Conservation (phyloP, 2,797 vertebrate species). For the Dicrostonyx torquatus region DNA sequence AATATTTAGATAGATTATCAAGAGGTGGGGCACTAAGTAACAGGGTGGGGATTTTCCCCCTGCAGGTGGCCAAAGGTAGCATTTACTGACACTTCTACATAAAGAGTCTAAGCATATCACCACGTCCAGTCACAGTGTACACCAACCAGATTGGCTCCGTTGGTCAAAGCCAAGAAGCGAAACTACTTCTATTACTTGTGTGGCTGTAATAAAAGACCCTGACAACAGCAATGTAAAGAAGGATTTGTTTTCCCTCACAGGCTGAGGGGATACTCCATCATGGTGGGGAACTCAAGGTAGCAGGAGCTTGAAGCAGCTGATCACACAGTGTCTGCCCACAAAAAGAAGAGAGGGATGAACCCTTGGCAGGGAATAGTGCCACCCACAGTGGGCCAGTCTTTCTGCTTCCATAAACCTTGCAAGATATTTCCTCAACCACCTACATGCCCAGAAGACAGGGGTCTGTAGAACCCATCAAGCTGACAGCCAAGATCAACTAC, state of each 20-base stretch:
- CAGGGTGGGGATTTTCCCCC: neutral
- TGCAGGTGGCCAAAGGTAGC: neutral
- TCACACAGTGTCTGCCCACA: neutral
- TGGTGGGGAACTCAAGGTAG: neutral
- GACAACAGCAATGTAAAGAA: neutral
- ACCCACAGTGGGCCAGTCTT: neutral
- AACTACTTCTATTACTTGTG: neutral
- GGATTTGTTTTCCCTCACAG: too few species aligned
- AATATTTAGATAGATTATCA: neutral
- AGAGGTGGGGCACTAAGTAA: neutral
- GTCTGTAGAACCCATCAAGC: neutral
- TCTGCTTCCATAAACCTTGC: too few species aligned
- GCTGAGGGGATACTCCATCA: neutral
- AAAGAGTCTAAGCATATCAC: neutral
- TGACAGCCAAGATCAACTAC: neutral
- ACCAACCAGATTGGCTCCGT: neutral
- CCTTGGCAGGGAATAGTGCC: neutral
- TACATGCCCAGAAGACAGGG: too few species aligned
- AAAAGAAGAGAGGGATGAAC: neutral
- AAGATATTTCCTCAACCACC: neutral
- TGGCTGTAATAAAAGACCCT: too few species aligned
- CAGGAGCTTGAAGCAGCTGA: neutral
- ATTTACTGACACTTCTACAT: neutral
- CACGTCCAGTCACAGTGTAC: neutral
- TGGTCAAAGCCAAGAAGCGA: neutral